Percentiles rank a stretch among this genome's conserved stretches.
phyloP scores from a whole-genome alignment of 1,140 invertebrate genomes.

The Solenopsis invicta region DNA sequence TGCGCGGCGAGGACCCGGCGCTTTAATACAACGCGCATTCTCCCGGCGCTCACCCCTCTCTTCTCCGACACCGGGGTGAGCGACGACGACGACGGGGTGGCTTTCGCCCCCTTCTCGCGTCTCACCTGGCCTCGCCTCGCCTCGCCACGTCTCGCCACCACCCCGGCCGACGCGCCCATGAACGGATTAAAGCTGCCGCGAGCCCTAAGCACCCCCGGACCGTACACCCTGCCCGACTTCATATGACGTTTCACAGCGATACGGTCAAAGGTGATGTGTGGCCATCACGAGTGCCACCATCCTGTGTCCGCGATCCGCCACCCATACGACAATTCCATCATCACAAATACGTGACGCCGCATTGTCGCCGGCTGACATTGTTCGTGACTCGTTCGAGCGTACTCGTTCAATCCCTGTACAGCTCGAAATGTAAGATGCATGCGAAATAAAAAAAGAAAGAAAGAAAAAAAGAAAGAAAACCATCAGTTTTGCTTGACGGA shows the following conservation, averaged over 20 bases:
- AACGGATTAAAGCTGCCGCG: conserved; percentile 70
- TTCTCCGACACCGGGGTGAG: not conserved
- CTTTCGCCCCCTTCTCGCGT: conserved; percentile 20
- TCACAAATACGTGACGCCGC: not conserved
- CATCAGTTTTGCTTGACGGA: not conserved
- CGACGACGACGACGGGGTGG: conserved; percentile 1
- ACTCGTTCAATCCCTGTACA: not conserved
- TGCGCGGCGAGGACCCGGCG: conserved; percentile 80
- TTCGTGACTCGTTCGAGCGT: conserved; percentile 12
- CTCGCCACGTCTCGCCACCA: conserved; percentile 71
- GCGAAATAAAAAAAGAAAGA: not conserved
- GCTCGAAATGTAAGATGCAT: not conserved
- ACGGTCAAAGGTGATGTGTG: conserved; percentile 53
- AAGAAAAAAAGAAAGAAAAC: not conserved
- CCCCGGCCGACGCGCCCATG: conserved; percentile 72
- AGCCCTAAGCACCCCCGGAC: conserved; percentile 62
- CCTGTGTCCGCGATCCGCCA: conserved; percentile 2
- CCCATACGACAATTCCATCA: not conserved
- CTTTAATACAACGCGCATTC: conserved; percentile 83
- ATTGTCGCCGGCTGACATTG: not conserved
- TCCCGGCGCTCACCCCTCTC: conserved; percentile 61
- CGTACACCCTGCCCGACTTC: not conserved
- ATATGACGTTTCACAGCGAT: conserved; percentile 45
- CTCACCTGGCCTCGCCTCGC: conserved; percentile 59
- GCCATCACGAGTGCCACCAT: conserved; percentile 13